Evolutionary conservation across 2,888 invertebrate species (phyloP).

Genomic region (Bembecia ichneumoniformis): DNA sequence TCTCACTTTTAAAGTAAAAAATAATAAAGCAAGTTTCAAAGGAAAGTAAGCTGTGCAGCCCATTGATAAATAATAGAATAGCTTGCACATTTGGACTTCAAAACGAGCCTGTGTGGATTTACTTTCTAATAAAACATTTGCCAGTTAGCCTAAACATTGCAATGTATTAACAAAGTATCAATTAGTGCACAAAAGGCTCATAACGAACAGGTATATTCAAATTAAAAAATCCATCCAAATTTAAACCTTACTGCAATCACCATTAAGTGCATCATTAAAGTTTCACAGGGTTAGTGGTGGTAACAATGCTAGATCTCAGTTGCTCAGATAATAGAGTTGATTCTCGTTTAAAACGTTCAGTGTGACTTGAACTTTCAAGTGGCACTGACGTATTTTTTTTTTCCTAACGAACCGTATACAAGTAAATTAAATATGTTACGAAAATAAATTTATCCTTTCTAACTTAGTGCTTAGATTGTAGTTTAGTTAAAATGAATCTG

Average conservation of each 20-base stretch:
- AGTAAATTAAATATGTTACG: neutral
- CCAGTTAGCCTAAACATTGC: no score
- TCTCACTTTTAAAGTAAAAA: no score
- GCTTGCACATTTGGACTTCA: no score
- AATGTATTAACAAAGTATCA: no score
- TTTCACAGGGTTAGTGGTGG: neutral
- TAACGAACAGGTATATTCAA: neutral
- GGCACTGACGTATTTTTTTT: conserved; percentile 5
- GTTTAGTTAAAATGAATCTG: neutral
- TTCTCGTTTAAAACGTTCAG: conserved; percentile 5
- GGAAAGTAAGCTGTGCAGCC: no score
- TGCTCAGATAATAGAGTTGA: conserved; percentile 1
- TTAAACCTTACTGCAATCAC: neutral
- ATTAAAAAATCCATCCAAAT: neutral
- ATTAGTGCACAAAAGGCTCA: neutral
- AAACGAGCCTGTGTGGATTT: no score
- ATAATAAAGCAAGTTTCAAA: no score
- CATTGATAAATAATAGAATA: no score
- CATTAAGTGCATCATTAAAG: neutral
- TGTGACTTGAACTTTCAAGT: conserved; percentile 9
- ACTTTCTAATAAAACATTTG: no score
- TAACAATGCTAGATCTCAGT: neutral
- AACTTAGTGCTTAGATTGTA: conserved; percentile 10
- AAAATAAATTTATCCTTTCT: conserved; percentile 9
- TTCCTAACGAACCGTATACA: neutral